Conservation (phyloP, 2,888 invertebrate species). For the Subacronicta megacephala region DNA sequence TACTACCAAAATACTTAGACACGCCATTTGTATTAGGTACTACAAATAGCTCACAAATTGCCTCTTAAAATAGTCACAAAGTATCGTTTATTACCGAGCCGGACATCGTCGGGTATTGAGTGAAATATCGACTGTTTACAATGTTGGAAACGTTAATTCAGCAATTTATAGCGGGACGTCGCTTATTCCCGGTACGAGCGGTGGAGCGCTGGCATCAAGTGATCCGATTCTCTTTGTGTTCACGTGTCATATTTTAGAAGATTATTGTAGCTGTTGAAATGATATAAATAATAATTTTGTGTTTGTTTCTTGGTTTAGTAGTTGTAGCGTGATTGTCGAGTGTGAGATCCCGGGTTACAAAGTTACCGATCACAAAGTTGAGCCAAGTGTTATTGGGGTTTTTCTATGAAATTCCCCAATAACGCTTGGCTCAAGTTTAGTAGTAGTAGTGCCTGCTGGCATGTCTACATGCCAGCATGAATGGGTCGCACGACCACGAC, state of each 20-base stretch:
- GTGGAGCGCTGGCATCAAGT: neutral
- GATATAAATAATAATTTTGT: neutral
- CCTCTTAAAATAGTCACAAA: conserved; percentile 38
- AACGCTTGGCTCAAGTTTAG: no score
- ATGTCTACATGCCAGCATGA: no score
- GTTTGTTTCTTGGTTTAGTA: no score
- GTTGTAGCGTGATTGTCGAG: no score
- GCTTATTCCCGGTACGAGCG: conserved; percentile 31
- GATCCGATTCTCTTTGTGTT: conserved; percentile 37
- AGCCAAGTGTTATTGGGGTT: no score
- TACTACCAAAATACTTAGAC: conserved; percentile 5
- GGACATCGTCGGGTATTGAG: conserved; percentile 44
- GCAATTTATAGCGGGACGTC: conserved; percentile 40
- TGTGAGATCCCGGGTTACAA: no score
- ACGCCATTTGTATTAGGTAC: conserved; percentile 8
- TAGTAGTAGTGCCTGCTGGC: no score
- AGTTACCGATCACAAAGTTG: no score
- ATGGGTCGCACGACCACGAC: no score
- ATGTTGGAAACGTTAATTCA: conserved; percentile 48
- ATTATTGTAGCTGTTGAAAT: conserved; percentile 7
- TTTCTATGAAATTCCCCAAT: no score
- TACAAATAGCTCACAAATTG: conserved; percentile 41
- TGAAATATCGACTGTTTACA: conserved; percentile 52
- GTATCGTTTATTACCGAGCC: conserved; percentile 36
- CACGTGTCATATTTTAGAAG: conserved; percentile 27